Conservation (phyloP, 2,888 invertebrate species). For the Limenitis camilla region DNA sequence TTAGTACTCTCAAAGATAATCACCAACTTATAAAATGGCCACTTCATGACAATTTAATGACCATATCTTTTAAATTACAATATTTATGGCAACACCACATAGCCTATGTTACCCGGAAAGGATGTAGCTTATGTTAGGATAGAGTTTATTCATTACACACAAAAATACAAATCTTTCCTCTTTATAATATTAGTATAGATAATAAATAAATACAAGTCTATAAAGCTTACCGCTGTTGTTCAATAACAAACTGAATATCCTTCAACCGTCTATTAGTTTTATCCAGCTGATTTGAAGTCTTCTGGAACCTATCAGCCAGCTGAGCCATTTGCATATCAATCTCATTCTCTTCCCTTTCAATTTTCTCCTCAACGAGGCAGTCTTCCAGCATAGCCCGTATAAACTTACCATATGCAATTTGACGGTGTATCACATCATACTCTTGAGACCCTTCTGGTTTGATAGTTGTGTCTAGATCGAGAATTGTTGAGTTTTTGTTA, state of each 20-base stretch:
- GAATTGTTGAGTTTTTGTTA: conserved; percentile 34
- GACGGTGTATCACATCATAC: conserved; percentile 43
- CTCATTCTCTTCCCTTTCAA: conserved; percentile 50
- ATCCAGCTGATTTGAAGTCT: conserved; percentile 57
- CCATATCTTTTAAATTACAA: no score
- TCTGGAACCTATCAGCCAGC: conserved; percentile 59
- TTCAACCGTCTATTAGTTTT: conserved; percentile 61
- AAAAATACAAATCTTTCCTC: no score
- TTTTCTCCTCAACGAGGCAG: conserved; percentile 56
- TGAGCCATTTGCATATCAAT: conserved; percentile 63
- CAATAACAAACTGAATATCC: conserved; percentile 62
- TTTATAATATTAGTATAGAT: no score
- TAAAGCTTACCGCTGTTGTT: conserved; percentile 55
- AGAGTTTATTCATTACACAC: no score
- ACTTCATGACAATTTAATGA: no score
- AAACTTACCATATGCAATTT: conserved; percentile 54
- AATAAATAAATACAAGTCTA: neutral
- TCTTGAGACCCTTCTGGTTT: conserved; percentile 36
- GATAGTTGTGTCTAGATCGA: conserved; percentile 37
- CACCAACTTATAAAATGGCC: no score
- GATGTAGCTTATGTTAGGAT: neutral
- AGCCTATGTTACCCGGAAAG: no score
- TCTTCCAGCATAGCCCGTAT: conserved; percentile 53
- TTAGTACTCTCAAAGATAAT: no score
- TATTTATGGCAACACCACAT: no score